Conservation (phyloP, 2,797 vertebrate genomes). For the Poeciliopsis paucimaculata region DNA sequence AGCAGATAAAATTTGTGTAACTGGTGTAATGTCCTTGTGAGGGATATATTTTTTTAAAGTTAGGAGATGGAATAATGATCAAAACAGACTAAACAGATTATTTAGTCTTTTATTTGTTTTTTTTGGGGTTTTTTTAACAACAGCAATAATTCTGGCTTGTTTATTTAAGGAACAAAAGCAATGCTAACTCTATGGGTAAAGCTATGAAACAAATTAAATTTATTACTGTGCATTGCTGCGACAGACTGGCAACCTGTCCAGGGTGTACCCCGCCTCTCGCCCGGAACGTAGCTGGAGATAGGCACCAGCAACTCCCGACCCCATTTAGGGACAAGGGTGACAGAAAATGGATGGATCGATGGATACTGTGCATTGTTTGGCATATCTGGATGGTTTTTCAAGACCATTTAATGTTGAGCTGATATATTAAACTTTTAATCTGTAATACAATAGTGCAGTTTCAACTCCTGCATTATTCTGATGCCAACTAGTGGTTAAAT, state of each 20-base stretch:
- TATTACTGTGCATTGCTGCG: not conserved
- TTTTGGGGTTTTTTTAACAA: not conserved
- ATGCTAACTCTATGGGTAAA: not conserved
- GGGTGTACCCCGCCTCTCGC: too few relatives aligned
- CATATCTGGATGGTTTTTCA: not conserved
- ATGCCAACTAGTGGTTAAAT: not conserved
- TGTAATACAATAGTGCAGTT: not conserved
- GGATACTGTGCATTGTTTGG: not conserved
- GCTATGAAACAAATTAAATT: not conserved
- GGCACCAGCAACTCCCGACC: too few relatives aligned
- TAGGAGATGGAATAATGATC: not conserved
- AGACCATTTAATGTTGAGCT: not conserved
- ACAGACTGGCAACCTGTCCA: too few relatives aligned
- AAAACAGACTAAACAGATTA: not conserved
- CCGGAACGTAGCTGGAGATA: too few relatives aligned
- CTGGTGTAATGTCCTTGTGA: not conserved
- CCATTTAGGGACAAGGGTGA: too few relatives aligned
- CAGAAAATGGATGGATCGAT: too few relatives aligned
- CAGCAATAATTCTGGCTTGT: not conserved
- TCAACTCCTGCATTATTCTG: not conserved
- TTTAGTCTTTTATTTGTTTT: not conserved
- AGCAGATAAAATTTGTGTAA: constrained; percentile 12
- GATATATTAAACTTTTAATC: not conserved
- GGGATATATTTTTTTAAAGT: not conserved
- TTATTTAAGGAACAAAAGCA: not conserved